These are phyloP conservation scores for Limnephilus lunatus DNA, from an alignment of 2,888 invertebrate species.

Conservation along the genomic window DNA sequence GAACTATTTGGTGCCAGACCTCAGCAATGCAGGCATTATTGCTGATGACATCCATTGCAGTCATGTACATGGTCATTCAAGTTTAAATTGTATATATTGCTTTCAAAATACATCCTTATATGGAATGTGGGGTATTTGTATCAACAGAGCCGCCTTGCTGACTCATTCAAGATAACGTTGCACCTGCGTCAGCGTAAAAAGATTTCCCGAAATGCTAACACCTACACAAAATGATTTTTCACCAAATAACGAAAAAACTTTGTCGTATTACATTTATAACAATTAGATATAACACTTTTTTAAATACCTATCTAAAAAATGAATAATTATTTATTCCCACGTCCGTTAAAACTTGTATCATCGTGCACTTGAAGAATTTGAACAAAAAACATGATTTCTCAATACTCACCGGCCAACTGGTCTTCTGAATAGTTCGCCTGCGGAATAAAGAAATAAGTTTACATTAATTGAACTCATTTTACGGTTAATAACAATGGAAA, in stretches of 20 bases:
- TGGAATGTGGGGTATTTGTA: conserved; percentile 77
- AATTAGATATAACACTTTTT: not conserved
- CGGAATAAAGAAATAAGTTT: conserved; percentile 67
- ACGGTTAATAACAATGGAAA: conserved; percentile 13
- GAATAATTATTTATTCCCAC: conserved; percentile 34
- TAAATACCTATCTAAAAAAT: not conserved
- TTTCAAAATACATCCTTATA: conserved; percentile 81
- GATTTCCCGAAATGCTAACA: not conserved
- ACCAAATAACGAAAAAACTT: not conserved
- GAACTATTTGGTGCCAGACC: conserved; percentile 8
- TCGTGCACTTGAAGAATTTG: conserved; percentile 40
- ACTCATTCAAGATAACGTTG: conserved; percentile 66
- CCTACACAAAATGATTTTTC: not conserved
- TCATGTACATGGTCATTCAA: conserved; percentile 66
- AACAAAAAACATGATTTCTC: conserved; percentile 62
- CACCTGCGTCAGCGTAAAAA: conserved; percentile 62
- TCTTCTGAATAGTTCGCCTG: conserved; percentile 94
- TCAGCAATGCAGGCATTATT: conserved; percentile 1
- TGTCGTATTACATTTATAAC: not conserved
- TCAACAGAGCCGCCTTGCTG: conserved; percentile 68
- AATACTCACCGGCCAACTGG: conserved; percentile 92
- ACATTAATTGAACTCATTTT: conserved; percentile 38
- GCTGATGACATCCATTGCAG: conserved; percentile 56
- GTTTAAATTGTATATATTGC: conserved; percentile 65
- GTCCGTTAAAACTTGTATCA: conserved; percentile 62